Conservation (phyloP, 2,888 invertebrate species). For the Deroplatys truncata region DNA sequence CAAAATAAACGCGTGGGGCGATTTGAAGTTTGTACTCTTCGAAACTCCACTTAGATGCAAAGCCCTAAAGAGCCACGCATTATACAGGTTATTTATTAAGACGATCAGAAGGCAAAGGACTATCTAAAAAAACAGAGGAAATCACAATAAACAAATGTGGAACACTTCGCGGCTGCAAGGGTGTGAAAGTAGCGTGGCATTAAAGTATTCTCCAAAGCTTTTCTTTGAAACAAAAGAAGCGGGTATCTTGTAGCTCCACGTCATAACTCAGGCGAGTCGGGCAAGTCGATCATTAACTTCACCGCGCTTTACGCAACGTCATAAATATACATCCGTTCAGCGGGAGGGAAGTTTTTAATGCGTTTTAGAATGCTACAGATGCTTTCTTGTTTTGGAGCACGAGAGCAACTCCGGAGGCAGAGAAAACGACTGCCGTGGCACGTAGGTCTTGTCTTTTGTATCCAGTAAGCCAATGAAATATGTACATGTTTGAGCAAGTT, state of each 20-base stretch:
- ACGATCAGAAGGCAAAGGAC: too few relatives aligned
- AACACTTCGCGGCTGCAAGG: not conserved
- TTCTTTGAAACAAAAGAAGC: not conserved
- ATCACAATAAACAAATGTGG: not conserved
- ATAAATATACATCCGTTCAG: not conserved
- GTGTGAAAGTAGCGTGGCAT: not conserved
- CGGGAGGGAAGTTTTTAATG: not conserved
- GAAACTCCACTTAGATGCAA: too few relatives aligned
- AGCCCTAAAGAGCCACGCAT: too few relatives aligned
- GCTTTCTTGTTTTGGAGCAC: not conserved
- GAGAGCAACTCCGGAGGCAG: not conserved
- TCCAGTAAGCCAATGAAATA: too few relatives aligned
- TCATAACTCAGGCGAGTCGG: not conserved
- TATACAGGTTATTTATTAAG: too few relatives aligned
- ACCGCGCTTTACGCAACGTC: not conserved
- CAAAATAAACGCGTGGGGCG: too few relatives aligned
- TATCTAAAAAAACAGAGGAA: too few relatives aligned
- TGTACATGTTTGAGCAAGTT: too few relatives aligned
- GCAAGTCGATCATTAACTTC: not conserved
- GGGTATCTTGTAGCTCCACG: not conserved
- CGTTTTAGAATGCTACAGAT: not conserved
- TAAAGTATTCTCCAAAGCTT: not conserved
- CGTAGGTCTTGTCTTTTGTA: too few relatives aligned
- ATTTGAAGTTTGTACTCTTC: too few relatives aligned
- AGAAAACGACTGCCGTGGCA: too few relatives aligned